Conservation (phyloP, 2,797 vertebrate species). For the Octomys mimax region DNA sequence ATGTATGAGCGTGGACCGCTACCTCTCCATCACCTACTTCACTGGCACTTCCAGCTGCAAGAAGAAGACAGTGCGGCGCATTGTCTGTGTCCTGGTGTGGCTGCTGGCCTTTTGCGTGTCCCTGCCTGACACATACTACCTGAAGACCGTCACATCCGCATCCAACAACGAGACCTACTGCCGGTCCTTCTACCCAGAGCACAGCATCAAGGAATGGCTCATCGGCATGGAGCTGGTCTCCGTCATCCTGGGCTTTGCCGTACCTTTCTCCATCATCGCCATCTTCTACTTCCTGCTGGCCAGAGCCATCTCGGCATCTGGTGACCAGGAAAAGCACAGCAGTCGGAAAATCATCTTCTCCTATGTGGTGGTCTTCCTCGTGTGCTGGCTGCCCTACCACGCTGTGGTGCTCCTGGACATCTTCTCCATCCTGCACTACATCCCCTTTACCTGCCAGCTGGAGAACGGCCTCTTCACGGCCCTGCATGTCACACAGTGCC, state of each 20-base stretch:
- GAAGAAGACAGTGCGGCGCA: constrained; percentile 90
- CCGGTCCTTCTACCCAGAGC: constrained; percentile 94
- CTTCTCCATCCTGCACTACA: constrained; percentile 92
- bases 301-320: constrained; percentile 87
- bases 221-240: constrained; percentile 96
- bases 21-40: constrained; percentile 91
- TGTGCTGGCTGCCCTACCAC: constrained; percentile 98
- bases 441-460: constrained; percentile 94
- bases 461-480: constrained; percentile 94
- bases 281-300: constrained; percentile 95
- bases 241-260: constrained; percentile 94
- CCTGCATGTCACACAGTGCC: constrained; percentile 96
- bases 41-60: constrained; percentile 84
- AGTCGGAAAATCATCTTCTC: constrained; percentile 95
- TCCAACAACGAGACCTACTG: constrained; percentile 93
- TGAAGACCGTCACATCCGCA: constrained; percentile 91
- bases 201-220: constrained; percentile 95
- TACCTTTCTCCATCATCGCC: constrained; percentile 95
- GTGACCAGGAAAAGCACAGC: constrained; percentile 93
- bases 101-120: constrained; percentile 94
- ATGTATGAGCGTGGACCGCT: constrained; percentile 98
- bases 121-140: constrained; percentile 96
- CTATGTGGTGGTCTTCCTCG: constrained; percentile 96
- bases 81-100: constrained; percentile 94
- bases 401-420: constrained; percentile 93